Conservation (phyloP, 1,140 invertebrate species). For the Hycleus cichorii region DNA sequence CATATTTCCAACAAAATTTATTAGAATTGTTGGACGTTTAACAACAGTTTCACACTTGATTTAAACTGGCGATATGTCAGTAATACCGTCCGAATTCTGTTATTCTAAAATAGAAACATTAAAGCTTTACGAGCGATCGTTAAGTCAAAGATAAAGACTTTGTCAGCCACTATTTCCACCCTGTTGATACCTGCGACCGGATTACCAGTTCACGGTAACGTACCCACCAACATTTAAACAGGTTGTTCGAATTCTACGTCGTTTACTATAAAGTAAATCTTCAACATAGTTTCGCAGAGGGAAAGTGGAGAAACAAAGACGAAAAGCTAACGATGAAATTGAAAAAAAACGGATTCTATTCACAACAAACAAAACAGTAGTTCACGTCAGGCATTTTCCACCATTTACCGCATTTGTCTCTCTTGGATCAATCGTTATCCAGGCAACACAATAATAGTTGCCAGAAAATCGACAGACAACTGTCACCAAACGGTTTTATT, state of each 20-base stretch:
- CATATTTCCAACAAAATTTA: no score
- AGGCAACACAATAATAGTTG: no score
- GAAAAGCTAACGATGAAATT: background rate
- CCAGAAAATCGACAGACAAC: no score
- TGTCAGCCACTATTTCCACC: background rate
- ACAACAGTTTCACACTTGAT: no score
- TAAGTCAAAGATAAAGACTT: background rate
- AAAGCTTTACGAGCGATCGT: slow-evolving; percentile 12
- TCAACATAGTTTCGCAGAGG: background rate
- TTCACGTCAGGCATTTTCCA: background rate
- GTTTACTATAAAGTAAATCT: background rate
- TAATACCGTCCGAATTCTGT: background rate
- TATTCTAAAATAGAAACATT: slow-evolving; percentile 12
- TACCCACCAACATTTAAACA: slow-evolving; percentile 2
- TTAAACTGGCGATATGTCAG: no score
- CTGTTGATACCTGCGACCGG: slow-evolving; percentile 12
- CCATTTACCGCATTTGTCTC: background rate
- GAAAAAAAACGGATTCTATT: background rate
- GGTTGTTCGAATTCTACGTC: slow-evolving; percentile 9
- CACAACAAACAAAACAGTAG: background rate
- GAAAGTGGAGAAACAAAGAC: background rate
- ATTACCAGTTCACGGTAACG: slow-evolving; percentile 2
- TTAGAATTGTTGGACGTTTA: no score
- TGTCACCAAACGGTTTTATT: no score
- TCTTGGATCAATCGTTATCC: no score